A percentile compares a stretch with the other conserved stretches of the same genome.
Conservation (phyloP, 2,888 invertebrate species). For the Scaptomyza cyrtandrae region DNA sequence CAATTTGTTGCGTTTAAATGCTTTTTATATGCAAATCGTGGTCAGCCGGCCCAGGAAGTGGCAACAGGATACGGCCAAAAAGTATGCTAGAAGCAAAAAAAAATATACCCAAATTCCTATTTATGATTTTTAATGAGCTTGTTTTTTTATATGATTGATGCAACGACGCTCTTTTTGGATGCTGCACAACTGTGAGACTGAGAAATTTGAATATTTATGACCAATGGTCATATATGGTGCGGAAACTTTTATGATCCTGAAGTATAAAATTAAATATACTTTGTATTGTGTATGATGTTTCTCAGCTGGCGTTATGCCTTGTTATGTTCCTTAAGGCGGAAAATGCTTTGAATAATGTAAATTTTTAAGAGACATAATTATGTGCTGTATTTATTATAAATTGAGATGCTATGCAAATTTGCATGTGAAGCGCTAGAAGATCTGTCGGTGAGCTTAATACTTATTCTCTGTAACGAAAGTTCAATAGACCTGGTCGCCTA, state of each 20-base stretch:
- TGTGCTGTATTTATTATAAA: slow-evolving; percentile 44
- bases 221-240: slow-evolving; percentile 83
- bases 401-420: slow-evolving; percentile 63
- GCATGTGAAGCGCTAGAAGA: slow-evolving; percentile 31
- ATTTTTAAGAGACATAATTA: slow-evolving; percentile 52
- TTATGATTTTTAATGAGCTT: slow-evolving; percentile 73
- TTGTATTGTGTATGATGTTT: slow-evolving; percentile 17
- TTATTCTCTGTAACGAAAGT: slow-evolving; percentile 15
- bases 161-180: slow-evolving; percentile 47
- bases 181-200: slow-evolving; percentile 37
- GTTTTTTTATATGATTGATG: slow-evolving; percentile 73
- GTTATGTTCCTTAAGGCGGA: slow-evolving; percentile 64
- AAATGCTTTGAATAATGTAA: slow-evolving; percentile 58
- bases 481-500: slow-evolving; percentile 48
- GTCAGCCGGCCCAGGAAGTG: slow-evolving; percentile 58
- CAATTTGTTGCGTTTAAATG: slow-evolving; percentile 78
- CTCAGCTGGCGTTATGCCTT: slow-evolving; percentile 59
- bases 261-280: slow-evolving; percentile 58
- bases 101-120: slow-evolving; percentile 55
- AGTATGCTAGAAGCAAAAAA: slow-evolving; percentile 39
- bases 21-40: slow-evolving; percentile 81
- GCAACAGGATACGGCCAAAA: slow-evolving; percentile 32
- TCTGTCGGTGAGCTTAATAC: neutral
- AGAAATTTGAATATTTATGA: slow-evolving; percentile 83
- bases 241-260: slow-evolving; percentile 81